Base-by-base conservation (phyloP, 2,888 invertebrate genomes). In the Thera obeliscata region DNA sequence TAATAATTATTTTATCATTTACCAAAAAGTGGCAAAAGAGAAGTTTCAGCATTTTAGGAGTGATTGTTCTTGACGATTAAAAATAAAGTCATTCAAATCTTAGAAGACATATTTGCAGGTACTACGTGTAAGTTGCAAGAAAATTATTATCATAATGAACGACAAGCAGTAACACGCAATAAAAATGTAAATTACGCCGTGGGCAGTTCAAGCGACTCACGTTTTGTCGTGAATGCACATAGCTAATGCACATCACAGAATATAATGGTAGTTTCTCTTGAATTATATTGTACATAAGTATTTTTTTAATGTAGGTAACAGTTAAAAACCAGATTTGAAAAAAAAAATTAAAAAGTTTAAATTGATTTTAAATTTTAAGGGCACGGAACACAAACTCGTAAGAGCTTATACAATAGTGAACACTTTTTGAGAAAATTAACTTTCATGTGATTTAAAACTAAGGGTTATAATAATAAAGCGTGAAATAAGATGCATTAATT, bases 161-260 rank as follows among this genome's bases (percentile, higher is more conserved):
- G 66, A 74, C 73, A 76, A 71, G 74, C 49, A 61, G 70, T 74
- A 66, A 72, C 76, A 74, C 74, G 83, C 79, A 83, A 86, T 87
- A 86, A 85, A 87, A 83, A 86, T 83, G 81, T 77, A 81, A 86
- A 86, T 83, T 69, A 69, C 76, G 69, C 70, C 72, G 80, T 81
- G 78, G 77, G 80, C 77, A 78, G 78, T 79, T 76, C 78, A 79
- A 65, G 68, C 66, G 56, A 69, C 66, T 70, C 72, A 67, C 65
- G 70, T 61, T 70, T 67, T 73, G 67, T 68, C 70, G 61, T 69
- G 69, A 72, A 70, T 75, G 66, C 72, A 71, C 57, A 69, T 66
- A 60, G 57, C 50, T 46, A 63, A 60, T 64, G 66, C 56, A 66
- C 48, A 12, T 12, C 7, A 38, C 60, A 61, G 12, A 43, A 59